phyloP scores from a whole-genome alignment of 2,797 vertebrate genomes.

The Myotis pilosus region DNA sequence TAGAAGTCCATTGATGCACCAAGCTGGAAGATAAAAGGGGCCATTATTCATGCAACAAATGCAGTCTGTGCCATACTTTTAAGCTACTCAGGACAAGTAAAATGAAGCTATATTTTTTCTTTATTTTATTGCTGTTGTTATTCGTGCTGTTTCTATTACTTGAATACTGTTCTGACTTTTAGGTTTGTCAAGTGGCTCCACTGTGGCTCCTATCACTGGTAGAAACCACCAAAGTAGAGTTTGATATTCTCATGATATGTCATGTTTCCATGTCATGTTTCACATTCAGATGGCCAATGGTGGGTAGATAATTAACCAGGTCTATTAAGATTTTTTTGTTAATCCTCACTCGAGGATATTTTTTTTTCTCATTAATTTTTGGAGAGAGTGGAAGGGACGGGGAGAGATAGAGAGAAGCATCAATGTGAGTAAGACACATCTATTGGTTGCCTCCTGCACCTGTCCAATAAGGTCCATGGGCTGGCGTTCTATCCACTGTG shows the following conservation, averaged over 20 bases:
- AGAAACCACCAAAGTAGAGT: not conserved
- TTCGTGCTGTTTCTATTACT: not conserved
- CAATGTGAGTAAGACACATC: no score
- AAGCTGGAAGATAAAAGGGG: constrained; percentile 18
- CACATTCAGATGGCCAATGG: not conserved
- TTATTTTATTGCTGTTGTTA: not conserved
- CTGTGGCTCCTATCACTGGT: not conserved
- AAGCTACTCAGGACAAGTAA: not conserved
- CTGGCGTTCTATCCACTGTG: no score
- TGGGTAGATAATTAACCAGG: not conserved
- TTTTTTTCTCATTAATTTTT: no score
- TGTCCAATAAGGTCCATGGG: no score
- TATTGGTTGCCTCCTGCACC: no score
- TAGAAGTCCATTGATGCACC: not conserved
- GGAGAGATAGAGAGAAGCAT: no score
- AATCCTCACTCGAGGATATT: no score
- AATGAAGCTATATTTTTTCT: not conserved
- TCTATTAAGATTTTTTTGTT: not conserved
- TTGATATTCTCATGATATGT: not conserved
- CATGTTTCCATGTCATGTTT: not conserved
- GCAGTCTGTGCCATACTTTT: not conserved
- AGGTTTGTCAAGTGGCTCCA: not conserved
- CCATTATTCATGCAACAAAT: not conserved
- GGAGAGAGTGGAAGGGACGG: no score
- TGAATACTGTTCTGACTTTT: not conserved